Evolutionary conservation across 30 jellyfish, hydroid and myxozoan genomes (phyloP).

Genomic region (Hydractinia echinata): DNA sequence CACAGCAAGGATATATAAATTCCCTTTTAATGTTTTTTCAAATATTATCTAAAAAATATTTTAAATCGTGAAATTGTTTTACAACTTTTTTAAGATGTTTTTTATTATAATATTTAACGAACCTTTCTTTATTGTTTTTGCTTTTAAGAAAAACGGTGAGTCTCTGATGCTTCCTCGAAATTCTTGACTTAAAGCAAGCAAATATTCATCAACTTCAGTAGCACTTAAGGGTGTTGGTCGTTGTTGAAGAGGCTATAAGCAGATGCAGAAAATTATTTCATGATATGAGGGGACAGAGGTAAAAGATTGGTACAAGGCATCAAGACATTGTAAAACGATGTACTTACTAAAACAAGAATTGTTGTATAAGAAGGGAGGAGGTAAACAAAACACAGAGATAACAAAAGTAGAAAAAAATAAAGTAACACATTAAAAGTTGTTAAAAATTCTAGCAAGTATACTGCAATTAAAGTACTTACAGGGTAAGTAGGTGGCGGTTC

Average conservation of each 20-base stretch:
- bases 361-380: too few relatives aligned
- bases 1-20: not conserved
- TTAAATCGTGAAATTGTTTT: not conserved
- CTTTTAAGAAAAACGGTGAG: conserved; percentile 63
- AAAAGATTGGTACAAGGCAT: too few relatives aligned
- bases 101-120: not conserved
- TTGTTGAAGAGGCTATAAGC: conserved; percentile 59
- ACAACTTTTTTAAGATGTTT: not conserved
- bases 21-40: not conserved
- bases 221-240: conserved; percentile 79
- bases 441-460: too few relatives aligned
- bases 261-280: not conserved
- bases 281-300: too few relatives aligned
- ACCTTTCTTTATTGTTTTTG: conserved; percentile 59
- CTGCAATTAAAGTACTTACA: conserved; percentile 24
- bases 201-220: conserved; percentile 81
- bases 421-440: too few relatives aligned
- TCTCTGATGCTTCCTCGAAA: conserved; percentile 82
- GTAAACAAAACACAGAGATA: too few relatives aligned
- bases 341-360: too few relatives aligned
- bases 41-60: not conserved
- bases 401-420: too few relatives aligned
- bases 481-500: conserved; percentile 94
- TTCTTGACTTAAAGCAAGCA: conserved; percentile 86
- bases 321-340: not conserved